These are phyloP conservation scores for Lagorchestes hirsutus DNA, from an alignment of 2,797 vertebrate genomes.

Conservation along the genomic window DNA sequence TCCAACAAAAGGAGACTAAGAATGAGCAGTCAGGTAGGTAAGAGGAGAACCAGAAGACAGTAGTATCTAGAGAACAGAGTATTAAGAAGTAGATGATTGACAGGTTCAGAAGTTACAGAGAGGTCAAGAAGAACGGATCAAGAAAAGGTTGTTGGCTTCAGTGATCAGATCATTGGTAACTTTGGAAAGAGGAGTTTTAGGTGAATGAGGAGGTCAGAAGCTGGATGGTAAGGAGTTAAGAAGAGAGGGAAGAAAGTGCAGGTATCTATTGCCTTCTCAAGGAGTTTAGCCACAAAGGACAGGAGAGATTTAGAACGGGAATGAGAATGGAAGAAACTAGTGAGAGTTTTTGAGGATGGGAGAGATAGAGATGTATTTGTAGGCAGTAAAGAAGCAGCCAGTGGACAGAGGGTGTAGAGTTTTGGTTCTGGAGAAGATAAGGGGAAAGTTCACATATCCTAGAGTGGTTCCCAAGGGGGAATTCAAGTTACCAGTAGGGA, in stretches of 20 bases:
- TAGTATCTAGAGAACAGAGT: background rate
- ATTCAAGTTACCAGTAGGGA: background rate
- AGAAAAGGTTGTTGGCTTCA: background rate
- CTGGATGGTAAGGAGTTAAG: background rate
- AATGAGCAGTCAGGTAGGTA: background rate
- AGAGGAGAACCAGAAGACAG: background rate
- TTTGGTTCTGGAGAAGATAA: background rate
- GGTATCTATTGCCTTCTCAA: background rate
- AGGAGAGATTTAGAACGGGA: background rate
- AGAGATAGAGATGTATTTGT: background rate
- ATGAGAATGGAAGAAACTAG: background rate
- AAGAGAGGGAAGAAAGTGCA: background rate
- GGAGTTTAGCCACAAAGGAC: background rate
- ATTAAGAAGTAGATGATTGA: background rate
- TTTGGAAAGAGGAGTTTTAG: background rate
- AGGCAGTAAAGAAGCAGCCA: background rate
- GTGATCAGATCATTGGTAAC: background rate
- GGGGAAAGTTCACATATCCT: background rate
- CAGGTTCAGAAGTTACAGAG: background rate
- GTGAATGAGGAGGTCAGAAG: background rate
- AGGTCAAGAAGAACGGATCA: background rate
- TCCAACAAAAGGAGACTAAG: background rate
- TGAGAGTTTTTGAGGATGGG: background rate
- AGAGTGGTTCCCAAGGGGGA: slow-evolving; percentile 11
- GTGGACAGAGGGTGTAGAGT: slow-evolving; percentile 12